Evolutionary conservation across 2,797 vertebrate genomes (phyloP).

Genomic region (Hirundo rustica): DNA sequence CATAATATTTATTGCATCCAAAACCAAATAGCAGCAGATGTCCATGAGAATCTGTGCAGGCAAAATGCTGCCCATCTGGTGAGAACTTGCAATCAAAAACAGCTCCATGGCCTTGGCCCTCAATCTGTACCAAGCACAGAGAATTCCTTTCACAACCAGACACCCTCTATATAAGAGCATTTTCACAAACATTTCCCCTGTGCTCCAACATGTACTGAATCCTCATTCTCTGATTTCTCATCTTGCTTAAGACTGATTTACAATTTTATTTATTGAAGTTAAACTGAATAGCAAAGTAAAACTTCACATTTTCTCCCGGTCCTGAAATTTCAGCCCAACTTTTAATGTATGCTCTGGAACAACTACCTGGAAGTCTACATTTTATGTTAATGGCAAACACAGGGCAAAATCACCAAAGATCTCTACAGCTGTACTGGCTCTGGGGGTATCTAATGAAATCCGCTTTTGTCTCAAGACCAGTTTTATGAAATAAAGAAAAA

Average conservation of each 20-base stretch:
- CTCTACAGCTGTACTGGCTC: not conserved
- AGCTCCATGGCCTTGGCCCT: conserved; percentile 97
- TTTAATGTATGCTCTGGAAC: not conserved
- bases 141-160: not conserved
- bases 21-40: conserved; percentile 97
- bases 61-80: conserved; percentile 94
- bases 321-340: not conserved
- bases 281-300: not conserved
- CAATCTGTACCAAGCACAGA: conserved; percentile 83
- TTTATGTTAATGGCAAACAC: not conserved
- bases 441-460: not conserved
- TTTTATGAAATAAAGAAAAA: not conserved
- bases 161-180: not conserved
- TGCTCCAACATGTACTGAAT: not conserved
- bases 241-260: fast-evolving
- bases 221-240: not conserved
- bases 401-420: not conserved
- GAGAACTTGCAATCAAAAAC: conserved; percentile 99
- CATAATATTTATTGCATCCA: conserved; percentile 92
- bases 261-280: not conserved
- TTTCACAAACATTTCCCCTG: not conserved
- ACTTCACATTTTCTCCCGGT: not conserved
- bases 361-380: not conserved
- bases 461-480: not conserved
- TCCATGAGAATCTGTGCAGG: conserved; percentile 97